Evolutionary conservation across 2,888 invertebrate species (phyloP).

Genomic region (Hemaris fuciformis): DNA sequence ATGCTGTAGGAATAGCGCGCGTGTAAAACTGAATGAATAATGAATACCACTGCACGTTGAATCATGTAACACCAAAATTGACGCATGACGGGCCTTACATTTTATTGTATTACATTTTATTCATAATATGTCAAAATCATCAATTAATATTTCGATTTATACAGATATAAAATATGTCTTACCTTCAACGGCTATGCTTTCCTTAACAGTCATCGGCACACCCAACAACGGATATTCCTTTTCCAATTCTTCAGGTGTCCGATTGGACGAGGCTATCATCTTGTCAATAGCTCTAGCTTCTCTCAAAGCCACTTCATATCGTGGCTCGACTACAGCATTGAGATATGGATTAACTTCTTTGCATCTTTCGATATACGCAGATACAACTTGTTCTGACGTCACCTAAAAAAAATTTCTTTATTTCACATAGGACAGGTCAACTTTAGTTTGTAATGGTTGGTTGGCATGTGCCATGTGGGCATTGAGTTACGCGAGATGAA

Average conservation of each 20-base stretch:
- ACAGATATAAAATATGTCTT: conserved; percentile 17
- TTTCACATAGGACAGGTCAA: background rate
- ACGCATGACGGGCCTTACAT: no score
- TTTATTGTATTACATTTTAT: no score
- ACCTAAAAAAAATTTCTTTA: conserved; percentile 69
- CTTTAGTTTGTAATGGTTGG: background rate
- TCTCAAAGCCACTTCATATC: conserved; percentile 87
- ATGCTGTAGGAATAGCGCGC: no score
- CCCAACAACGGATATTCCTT: conserved; percentile 89
- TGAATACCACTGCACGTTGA: no score
- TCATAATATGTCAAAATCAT: no score
- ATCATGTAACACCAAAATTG: no score
- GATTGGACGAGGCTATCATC: conserved; percentile 81
- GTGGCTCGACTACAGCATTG: conserved; percentile 90
- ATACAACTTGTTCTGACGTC: conserved; percentile 85
- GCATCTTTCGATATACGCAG: conserved; percentile 88
- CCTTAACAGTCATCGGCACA: conserved; percentile 92
- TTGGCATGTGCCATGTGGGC: no score
- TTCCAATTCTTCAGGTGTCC: conserved; percentile 82
- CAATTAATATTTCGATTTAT: no score
- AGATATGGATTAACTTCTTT: conserved; percentile 88
- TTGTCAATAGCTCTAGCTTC: conserved; percentile 89
- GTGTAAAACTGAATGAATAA: no score
- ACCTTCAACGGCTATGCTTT: conserved; percentile 90
- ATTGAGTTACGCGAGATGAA: no score